phyloP scores from a whole-genome alignment of 2,888 invertebrate species.

The Sinohyriopsis cumingii region DNA sequence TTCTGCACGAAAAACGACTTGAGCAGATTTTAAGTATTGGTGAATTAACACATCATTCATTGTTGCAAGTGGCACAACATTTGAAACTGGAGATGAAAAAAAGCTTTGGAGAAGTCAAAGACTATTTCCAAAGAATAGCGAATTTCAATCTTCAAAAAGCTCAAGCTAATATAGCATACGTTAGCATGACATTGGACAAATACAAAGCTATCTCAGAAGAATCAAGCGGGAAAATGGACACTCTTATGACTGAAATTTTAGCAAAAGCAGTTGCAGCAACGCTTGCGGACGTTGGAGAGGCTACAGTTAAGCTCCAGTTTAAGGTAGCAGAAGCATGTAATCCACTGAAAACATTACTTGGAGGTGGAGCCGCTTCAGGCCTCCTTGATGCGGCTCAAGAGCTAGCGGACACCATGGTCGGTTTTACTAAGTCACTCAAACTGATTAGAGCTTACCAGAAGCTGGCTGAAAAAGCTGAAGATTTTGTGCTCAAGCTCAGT shows the following conservation, averaged over 20 bases:
- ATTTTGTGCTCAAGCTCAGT: no score
- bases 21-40: no score
- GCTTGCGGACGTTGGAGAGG: neutral
- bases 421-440: no score
- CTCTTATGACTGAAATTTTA: neutral
- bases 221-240: neutral
- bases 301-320: no score
- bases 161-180: neutral
- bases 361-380: no score
- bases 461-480: rapidly evolving
- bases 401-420: no score
- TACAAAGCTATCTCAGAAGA: neutral
- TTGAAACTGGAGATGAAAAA: neutral
- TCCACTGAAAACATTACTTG: no score
- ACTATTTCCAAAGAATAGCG: slow-evolving; percentile 1
- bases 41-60: no score
- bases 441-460: no score
- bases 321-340: no score
- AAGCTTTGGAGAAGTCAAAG: neutral
- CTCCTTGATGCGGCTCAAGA: no score
- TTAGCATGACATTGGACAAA: neutral
- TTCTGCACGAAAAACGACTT: no score
- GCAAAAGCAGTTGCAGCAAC: neutral
- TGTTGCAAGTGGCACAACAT: neutral
- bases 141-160: neutral